These are phyloP conservation scores for Magallana gigas DNA, from an alignment of 1,140 invertebrate species.

Conservation along the genomic window DNA sequence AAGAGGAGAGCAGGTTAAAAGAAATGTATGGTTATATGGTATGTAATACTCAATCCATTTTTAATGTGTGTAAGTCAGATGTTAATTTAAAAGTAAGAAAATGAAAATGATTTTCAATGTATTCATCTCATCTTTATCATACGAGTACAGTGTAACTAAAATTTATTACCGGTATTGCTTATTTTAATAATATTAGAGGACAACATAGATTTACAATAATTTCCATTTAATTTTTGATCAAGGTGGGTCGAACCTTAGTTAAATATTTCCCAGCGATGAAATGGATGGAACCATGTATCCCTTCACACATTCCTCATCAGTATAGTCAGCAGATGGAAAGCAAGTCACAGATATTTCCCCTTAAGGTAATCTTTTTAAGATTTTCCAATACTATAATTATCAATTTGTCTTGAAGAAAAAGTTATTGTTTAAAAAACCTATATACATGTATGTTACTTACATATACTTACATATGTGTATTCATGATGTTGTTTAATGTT, in stretches of 20 bases:
- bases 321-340: constrained; percentile 15
- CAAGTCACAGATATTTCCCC: constrained; percentile 22
- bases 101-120: not conserved
- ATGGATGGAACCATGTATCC: constrained; percentile 3
- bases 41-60: not conserved
- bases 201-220: not conserved
- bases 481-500: not conserved
- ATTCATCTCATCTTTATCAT: not conserved
- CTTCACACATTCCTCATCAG: not conserved
- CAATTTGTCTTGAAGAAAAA: constrained; percentile 11
- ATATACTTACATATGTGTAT: not conserved
- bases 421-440: not conserved
- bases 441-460: no score
- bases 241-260: constrained; percentile 6
- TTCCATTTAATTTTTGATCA: not conserved
- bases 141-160: not conserved
- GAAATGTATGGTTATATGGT: constrained; percentile 10
- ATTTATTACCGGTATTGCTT: not conserved
- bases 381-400: not conserved
- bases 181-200: not conserved
- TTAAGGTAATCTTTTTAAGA: constrained; percentile 4
- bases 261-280: not conserved
- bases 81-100: not conserved
- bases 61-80: no score
- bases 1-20: not conserved